Conservation (phyloP, 2,888 invertebrate species). For the Clostera curtula region DNA sequence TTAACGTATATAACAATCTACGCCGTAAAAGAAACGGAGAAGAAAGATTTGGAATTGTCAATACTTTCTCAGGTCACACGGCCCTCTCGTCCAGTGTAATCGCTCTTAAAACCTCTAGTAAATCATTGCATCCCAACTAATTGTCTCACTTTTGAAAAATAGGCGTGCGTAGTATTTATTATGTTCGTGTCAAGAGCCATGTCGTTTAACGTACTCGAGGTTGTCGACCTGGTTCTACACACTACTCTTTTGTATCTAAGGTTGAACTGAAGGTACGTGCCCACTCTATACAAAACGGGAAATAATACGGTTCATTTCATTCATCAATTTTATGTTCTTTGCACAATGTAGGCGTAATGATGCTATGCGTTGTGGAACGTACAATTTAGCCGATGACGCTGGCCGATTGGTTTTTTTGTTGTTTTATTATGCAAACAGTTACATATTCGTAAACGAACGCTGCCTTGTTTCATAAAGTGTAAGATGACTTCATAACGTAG, state of each 20-base stretch:
- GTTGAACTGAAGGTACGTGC: constrained; percentile 52
- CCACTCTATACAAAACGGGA: constrained; percentile 61
- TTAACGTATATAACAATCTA: no score
- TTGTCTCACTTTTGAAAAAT: constrained; percentile 12
- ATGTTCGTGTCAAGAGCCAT: constrained; percentile 30
- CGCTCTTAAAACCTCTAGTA: constrained; percentile 4
- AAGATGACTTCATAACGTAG: no score
- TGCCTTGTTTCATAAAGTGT: no score
- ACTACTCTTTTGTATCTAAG: constrained; percentile 47
- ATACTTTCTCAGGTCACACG: not conserved
- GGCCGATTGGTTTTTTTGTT: constrained; percentile 1
- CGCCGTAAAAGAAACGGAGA: no score
- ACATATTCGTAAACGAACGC: not conserved
- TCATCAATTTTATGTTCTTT: constrained; percentile 29
- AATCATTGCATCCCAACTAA: constrained; percentile 9
- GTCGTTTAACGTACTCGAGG: constrained; percentile 48
- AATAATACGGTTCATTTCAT: constrained; percentile 67
- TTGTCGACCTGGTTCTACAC: constrained; percentile 52
- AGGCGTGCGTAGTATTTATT: constrained; percentile 11
- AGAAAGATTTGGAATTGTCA: not conserved
- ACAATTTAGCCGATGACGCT: constrained; percentile 1
- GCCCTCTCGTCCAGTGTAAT: not conserved
- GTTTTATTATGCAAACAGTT: constrained; percentile 1
- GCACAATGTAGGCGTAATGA: constrained; percentile 16
- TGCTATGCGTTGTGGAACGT: constrained; percentile 10